Conservation (phyloP, 1,140 invertebrate species). For the Atopsyche davidsoni region DNA sequence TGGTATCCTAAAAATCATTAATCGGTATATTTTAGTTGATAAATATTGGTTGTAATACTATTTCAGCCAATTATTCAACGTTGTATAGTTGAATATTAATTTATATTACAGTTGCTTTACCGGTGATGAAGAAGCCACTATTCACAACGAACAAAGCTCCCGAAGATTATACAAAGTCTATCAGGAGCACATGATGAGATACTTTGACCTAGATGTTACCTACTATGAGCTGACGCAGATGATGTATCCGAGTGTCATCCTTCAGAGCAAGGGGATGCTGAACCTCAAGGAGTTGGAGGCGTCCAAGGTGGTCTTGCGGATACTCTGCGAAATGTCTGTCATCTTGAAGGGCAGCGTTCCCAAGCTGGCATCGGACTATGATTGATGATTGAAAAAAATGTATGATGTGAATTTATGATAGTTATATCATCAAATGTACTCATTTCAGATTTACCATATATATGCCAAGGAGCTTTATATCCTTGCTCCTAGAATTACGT, state of each 20-base stretch:
- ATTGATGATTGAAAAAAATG: too few species aligned
- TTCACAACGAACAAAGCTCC: conserved; percentile 12
- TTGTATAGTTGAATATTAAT: too few species aligned
- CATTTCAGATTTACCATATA: too few species aligned
- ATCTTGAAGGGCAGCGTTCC: conserved; percentile 18
- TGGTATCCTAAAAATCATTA: too few species aligned
- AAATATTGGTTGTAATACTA: too few species aligned
- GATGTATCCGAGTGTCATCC: conserved; percentile 11
- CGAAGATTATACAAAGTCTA: conserved; percentile 9
- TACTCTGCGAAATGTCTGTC: conserved; percentile 23
- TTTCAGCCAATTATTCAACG: too few species aligned
- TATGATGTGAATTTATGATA: too few species aligned
- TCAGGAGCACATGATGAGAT: conserved; percentile 6
- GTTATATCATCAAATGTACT: too few species aligned
- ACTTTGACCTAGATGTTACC: conserved; percentile 14
- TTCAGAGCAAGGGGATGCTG: conserved; percentile 16
- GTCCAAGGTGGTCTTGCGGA: conserved; percentile 6
- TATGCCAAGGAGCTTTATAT: too few species aligned
- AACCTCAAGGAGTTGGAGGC: conserved; percentile 11
- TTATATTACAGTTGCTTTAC: conserved; percentile 23
- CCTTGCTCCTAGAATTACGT: too few species aligned
- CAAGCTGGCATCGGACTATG: conserved; percentile 21
- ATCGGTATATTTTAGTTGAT: too few species aligned
- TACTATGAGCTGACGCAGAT: conserved; percentile 13
- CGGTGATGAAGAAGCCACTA: not conserved